Base-by-base conservation (phyloP, 23 tunicate species). In the Trididemnum miniatum region DNA sequence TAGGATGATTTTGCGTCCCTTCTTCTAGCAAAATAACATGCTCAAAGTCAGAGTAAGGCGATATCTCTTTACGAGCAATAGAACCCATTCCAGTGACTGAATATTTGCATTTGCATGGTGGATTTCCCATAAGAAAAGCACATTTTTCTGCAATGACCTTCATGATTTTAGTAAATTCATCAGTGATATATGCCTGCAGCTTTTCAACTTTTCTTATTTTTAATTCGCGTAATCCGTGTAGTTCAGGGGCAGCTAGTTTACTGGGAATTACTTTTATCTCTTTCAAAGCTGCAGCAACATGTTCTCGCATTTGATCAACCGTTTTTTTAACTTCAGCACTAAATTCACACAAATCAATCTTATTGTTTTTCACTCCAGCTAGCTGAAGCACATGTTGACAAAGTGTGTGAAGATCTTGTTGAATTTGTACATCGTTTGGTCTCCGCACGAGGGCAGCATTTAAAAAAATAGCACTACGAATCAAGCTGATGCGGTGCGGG, bases 21-120 rank as follows among this genome's bases (percentile, higher is more conserved):
- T 83, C 80, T 51, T 83, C 80, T 35, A 72, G 34, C 24, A 83
- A 33, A 57, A 83, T 71, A 7, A 44, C 80, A 52, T 34, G 59
- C 40, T 83, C 87, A 72, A 83, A 83, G 22, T 83, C 87, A 40
- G 87, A 83, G 50, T 31, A 83, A 33, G 54, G 78, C 0, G 80
- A 71, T 0, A 83, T 50, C 52, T 83, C 87, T 83, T 83, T 49
- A 7, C 49, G 31, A 20, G 87, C 87, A 31, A 83, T 65, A 44
- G 87, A 83, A 0, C 87, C 87, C 71, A 83, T 51, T 65, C 80
- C 87, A 15, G 71, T 65, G 34, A 83, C 62, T 2, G 87, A 35
- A 35, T 65, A 83, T 32, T 31, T 31, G 28, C 87, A 83, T 32
- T 31, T 31, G 28, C 87, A 83, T 1, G 78, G 85, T 0, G 85